Evolutionary conservation across 2,113 vertebrate genomes (phyloP).

Genomic region (Poecilia latipinna): DNA sequence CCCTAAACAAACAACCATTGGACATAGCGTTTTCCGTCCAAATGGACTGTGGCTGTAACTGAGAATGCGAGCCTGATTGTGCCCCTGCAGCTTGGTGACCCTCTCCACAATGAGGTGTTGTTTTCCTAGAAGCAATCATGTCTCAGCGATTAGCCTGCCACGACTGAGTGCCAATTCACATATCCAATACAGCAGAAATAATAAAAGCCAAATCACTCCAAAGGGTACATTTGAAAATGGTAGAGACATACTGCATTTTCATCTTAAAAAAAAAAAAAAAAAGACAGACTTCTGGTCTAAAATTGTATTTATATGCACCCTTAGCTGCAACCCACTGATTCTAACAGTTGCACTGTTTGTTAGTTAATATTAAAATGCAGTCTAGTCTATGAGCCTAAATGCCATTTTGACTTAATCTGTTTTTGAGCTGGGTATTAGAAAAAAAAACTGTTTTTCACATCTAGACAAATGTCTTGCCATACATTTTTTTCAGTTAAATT

Average conservation of each 20-base stretch:
- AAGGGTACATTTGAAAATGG: slow-evolving; percentile 41
- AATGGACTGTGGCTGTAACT: slow-evolving; percentile 55
- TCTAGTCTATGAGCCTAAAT: slow-evolving; percentile 28
- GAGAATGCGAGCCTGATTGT: slow-evolving; percentile 55
- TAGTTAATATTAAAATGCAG: slow-evolving; percentile 63
- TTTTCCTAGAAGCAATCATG: slow-evolving; percentile 53
- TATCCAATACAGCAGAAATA: slow-evolving; percentile 40
- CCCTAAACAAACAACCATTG: slow-evolving; percentile 68
- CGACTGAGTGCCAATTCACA: slow-evolving; percentile 30
- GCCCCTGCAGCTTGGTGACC: slow-evolving; percentile 42
- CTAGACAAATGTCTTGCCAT: background rate
- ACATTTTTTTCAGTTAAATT: background rate
- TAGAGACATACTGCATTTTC: slow-evolving; percentile 25
- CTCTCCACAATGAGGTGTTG: slow-evolving; percentile 53
- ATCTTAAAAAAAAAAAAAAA: slow-evolving; percentile 46
- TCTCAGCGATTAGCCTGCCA: slow-evolving; percentile 55
- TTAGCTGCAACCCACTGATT: slow-evolving; percentile 57
- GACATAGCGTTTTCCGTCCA: slow-evolving; percentile 59
- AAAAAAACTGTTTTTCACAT: too few species aligned
- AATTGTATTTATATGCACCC: slow-evolving; percentile 14
- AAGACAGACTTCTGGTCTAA: slow-evolving; percentile 23
- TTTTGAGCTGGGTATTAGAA: background rate
- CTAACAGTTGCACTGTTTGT: slow-evolving; percentile 64
- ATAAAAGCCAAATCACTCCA: slow-evolving; percentile 50
- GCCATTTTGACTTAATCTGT: slow-evolving; percentile 50